A percentile compares a stretch with the other conserved stretches of the same genome.
phyloP scores from a whole-genome alignment of 1,140 invertebrate species.

The Rhopalosiphum padi region DNA sequence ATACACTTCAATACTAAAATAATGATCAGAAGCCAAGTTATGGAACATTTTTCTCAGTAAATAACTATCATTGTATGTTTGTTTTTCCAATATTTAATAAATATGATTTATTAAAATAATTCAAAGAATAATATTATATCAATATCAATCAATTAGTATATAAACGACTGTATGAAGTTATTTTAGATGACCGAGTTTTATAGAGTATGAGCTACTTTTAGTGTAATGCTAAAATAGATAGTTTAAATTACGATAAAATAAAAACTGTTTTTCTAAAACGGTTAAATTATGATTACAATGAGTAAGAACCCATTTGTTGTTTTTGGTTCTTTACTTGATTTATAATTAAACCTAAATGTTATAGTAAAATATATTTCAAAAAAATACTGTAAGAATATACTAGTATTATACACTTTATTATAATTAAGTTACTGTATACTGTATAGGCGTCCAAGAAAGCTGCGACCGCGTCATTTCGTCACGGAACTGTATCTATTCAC shows the following conservation, averaged over 20 bases:
- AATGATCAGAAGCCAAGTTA: neutral
- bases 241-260: neutral
- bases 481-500: neutral
- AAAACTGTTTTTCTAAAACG: neutral
- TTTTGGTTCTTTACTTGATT: neutral
- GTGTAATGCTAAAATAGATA: neutral
- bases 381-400: neutral
- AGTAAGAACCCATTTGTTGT: neutral
- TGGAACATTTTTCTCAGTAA: neutral
- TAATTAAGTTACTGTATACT: neutral
- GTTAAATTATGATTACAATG: no score
- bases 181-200: neutral
- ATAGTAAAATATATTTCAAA: neutral
- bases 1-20: neutral
- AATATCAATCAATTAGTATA: neutral
- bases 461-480: neutral
- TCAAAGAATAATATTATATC: neutral
- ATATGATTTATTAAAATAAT: neutral
- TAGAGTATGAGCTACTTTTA: neutral
- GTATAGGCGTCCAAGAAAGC: neutral
- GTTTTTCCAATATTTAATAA: neutral
- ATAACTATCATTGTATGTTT: neutral
- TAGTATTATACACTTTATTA: neutral
- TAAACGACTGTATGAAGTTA: neutral
- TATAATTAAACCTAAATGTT: neutral